These are phyloP conservation scores for Scelioninae gen. 1 DNA, from an alignment of 2,888 invertebrate species.

Conservation along the genomic window DNA sequence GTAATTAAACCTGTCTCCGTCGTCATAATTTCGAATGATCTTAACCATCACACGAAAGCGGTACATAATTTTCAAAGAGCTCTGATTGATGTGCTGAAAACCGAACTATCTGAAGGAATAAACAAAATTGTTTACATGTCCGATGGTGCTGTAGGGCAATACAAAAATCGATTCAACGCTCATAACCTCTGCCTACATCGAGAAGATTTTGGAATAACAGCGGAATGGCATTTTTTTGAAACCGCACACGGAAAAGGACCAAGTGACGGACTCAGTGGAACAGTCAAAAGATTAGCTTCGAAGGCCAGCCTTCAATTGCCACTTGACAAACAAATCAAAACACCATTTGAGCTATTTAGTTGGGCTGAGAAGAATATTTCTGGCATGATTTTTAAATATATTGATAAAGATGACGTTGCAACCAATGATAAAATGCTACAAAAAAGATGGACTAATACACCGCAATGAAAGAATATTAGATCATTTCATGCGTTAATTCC, in stretches of 20 bases:
- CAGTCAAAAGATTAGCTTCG: slow-evolving; percentile 40
- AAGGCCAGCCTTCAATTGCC: slow-evolving; percentile 41
- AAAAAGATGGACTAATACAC: slow-evolving; percentile 6
- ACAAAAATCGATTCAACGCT: slow-evolving; percentile 43
- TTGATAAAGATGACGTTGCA: slow-evolving; percentile 18
- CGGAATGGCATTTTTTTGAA: slow-evolving; percentile 40
- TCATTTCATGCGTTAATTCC: slow-evolving; percentile 15
- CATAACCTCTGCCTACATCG: slow-evolving; percentile 19
- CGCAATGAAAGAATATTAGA: slow-evolving; percentile 14
- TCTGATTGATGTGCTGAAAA: too few species aligned
- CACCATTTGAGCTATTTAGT: slow-evolving; percentile 34
- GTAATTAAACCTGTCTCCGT: too few species aligned
- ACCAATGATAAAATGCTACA: slow-evolving; percentile 17
- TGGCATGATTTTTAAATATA: slow-evolving; percentile 30
- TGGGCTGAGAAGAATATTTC: slow-evolving; percentile 41
- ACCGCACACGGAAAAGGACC: slow-evolving; percentile 40
- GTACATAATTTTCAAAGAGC: too few species aligned
- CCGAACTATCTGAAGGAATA: neutral
- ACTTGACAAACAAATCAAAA: slow-evolving; percentile 49
- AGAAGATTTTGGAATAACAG: slow-evolving; percentile 45
- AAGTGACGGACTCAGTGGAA: slow-evolving; percentile 50
- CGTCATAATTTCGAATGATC: too few species aligned
- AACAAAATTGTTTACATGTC: slow-evolving; percentile 33
- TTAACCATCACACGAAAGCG: too few species aligned
- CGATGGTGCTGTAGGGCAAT: slow-evolving; percentile 49